Base-by-base conservation (phyloP, 2,888 invertebrate genomes). In the Volucella inanis region DNA sequence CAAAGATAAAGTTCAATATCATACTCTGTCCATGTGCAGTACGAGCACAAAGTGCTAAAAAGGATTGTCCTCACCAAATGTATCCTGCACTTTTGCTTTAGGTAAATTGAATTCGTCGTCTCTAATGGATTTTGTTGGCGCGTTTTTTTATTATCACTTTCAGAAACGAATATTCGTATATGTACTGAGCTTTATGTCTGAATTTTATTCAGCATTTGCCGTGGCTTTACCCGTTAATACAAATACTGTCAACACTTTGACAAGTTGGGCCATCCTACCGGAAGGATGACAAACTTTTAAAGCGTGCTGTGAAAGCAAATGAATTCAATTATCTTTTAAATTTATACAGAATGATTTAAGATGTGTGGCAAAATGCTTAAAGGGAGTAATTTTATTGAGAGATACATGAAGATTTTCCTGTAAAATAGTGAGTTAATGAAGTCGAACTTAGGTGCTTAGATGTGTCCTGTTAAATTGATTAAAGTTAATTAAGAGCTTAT, bases 121-220 rank as follows among this genome's bases (percentile, higher is more conserved):
- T 79, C 84, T 84, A 84, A 84, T 84, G 84, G 84, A 79, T 84
- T 65, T 78, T 84, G 64, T 71, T 47, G 47, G 64, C 64, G 38
- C 43, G 45, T 55, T 78, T 78, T 76, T 65, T 62, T 78, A 71
- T 76, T 59, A 71, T 31, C 31, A 54, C 78, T 78, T 61, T 64
- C 41, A 61, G 57, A 22, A 22, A 18, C 18, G 18, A 18, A 49
- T 41, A 61, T 38, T 10, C 14, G 6, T 31, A 31, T 31, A 31
- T 31, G 39, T 59, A 11, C 15, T n/a, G 10, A 14, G 70, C 54
- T 77, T 78, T 72, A n/a, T 72, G 55, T 57, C 67, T 62, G 55
- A 82, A 38, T 72, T 77, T 78, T 78, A 59, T 68, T 70, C 68
- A 70, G 18, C 61, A 45, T 64, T 78, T 74, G 68, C 71, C 55